Conservation (phyloP, 2,797 vertebrate genomes). For the Sebastes minor region DNA sequence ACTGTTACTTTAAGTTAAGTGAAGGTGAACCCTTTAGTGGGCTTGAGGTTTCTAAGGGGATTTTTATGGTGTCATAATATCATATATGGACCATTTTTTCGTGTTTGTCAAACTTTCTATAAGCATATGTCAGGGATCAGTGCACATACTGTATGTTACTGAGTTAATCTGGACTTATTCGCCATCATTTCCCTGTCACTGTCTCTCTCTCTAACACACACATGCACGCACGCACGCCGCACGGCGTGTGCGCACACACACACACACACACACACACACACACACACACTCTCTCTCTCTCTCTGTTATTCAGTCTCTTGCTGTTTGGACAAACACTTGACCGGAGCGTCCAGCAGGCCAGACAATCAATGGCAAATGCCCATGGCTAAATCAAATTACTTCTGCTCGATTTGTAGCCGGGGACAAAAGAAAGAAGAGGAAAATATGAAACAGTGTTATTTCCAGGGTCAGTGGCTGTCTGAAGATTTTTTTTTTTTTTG, state of each 20-base stretch:
- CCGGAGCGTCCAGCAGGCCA: conserved; percentile 57
- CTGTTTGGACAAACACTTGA: conserved; percentile 75
- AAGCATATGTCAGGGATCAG: conserved; percentile 1
- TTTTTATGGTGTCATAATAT: not conserved
- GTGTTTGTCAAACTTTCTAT: not conserved
- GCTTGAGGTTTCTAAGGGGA: not conserved
- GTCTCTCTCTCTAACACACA: not conserved
- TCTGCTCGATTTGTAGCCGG: conserved; percentile 60
- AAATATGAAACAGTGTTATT: conserved; percentile 60
- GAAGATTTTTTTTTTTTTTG: conserved; percentile 6
- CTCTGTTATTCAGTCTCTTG: conserved; percentile 48
- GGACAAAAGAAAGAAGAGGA: conserved; percentile 53
- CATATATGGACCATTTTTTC: not conserved
- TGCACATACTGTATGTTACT: conserved; percentile 3
- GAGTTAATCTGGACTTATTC: conserved; percentile 22
- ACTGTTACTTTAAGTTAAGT: conserved; percentile 11
- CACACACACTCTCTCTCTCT: not conserved
- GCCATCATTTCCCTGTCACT: not conserved
- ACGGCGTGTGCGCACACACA: not conserved
- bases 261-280: not conserved
- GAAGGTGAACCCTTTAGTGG: not conserved
- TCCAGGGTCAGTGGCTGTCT: conserved; percentile 58
- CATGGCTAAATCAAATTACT: conserved; percentile 77
- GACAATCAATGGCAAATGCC: conserved; percentile 75
- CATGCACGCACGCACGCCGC: too few species aligned